Evolutionary conservation across 2,888 invertebrate species (phyloP), one percentile per base, ranked within the genome.

Genomic region (Drosophila anomalata): DNA sequence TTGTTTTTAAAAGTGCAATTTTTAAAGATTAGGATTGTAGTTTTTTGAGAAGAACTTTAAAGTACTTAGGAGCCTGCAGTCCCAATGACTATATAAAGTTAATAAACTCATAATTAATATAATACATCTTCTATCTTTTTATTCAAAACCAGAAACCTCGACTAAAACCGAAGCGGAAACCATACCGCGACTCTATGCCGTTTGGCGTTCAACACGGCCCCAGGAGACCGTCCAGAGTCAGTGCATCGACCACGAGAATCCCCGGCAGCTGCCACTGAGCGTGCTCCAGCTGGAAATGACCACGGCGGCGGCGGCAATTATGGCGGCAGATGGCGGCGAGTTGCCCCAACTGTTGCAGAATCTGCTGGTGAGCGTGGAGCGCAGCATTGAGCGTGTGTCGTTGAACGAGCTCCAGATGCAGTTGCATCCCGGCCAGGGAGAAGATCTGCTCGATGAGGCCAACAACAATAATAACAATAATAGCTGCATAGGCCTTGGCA

Each of bases 341-440:
- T 90, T 95, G 76, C 94, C 94, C 50, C 93, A 94, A 77, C 93
- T 95, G 76, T 92, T 95, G 77, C 94, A 94, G 88, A 94, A 93
- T 85, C 92, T 95, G 57, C 92, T 95, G 53, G 93, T 95, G 56
- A 94, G 94, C 63, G 94, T 95, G 56, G 95, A 95, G 90, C 94
- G 94, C 67, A 94, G 94, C 76, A 94, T 95, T 85, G 94, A 94
- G 85, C 92, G 95, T 69, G 93, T 95, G 73, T 94, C 94, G 70
- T 90, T 95, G 76, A 95, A 95, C 90, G 94, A 94, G 78, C 91
- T 95, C 61, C 93, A 93, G 70, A 94, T 94, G 89, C 94, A 94
- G 29, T 94, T 94, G 90, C 94, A 94, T 33, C 77, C 94, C 92
- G 89, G 92, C 92, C 56, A 93, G 92, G 92, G 92, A 78, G 78